These are phyloP conservation scores for Cerastoderma edule DNA, from an alignment of 2,888 invertebrate species.

Conservation along the genomic window DNA sequence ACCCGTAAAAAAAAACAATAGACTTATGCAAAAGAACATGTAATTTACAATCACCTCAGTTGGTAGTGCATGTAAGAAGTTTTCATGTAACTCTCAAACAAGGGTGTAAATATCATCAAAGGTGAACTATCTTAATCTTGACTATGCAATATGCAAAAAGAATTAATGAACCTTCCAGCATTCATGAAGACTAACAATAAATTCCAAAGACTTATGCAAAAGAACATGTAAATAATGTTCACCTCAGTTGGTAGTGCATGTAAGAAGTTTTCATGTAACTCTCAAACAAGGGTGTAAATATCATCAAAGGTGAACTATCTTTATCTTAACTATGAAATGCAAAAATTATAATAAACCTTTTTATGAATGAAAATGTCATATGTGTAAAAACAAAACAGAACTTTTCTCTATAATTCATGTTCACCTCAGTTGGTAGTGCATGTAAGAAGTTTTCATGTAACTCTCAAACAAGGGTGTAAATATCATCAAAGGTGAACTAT, in stretches of 20 bases:
- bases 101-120: background rate
- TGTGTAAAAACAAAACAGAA: too few relatives aligned
- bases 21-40: too few relatives aligned
- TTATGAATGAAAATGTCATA: too few relatives aligned
- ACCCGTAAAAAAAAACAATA: too few relatives aligned
- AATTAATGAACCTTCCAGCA: too few relatives aligned
- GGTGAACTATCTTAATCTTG: background rate
- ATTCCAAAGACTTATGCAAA: too few relatives aligned
- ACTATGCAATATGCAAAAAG: background rate
- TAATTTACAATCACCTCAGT: background rate
- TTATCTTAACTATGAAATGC: background rate
- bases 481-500: conserved; percentile 13
- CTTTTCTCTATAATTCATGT: too few relatives aligned
- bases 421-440: conserved; percentile 27
- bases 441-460: conserved; percentile 10
- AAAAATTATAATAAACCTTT: too few relatives aligned
- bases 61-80: conserved; percentile 13
- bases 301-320: conserved; percentile 4
- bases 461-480: background rate
- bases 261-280: background rate
- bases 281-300: background rate
- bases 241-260: conserved; percentile 18
- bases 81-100: background rate
- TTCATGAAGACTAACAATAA: too few relatives aligned
- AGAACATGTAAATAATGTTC: background rate